Evolutionary conservation across 2,888 invertebrate species (phyloP).

Genomic region (Conops quadrifasciatus): DNA sequence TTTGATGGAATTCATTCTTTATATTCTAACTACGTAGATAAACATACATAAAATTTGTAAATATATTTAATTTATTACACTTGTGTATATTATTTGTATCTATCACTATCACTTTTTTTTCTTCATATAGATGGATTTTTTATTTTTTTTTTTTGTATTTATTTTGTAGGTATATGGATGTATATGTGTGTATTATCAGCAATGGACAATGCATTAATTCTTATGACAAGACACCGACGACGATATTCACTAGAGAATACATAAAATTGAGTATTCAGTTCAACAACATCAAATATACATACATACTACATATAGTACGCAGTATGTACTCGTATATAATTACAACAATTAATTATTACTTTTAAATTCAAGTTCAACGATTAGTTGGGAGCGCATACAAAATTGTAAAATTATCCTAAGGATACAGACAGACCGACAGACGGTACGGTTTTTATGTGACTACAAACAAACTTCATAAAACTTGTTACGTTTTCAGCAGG

Average conservation of each 20-base stretch:
- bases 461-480: background rate
- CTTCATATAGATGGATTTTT: constrained; percentile 12
- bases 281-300: constrained; percentile 31
- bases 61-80: constrained; percentile 1
- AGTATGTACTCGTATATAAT: background rate
- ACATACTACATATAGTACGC: too few relatives aligned
- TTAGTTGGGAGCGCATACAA: constrained; percentile 32
- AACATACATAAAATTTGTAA: constrained; percentile 25
- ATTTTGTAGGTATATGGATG: background rate
- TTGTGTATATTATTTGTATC: constrained; percentile 17
- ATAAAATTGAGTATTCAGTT: constrained; percentile 17
- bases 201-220: background rate
- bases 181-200: too few relatives aligned
- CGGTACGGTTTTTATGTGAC: background rate
- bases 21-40: constrained; percentile 32
- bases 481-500: background rate
- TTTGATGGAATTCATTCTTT: constrained; percentile 9
- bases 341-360: constrained; percentile 35
- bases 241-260: constrained; percentile 28
- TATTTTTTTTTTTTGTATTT: constrained; percentile 19
- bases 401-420: constrained; percentile 37
- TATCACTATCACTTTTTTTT: background rate
- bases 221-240: constrained; percentile 34
- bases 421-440: constrained; percentile 18
- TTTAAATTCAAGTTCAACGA: background rate